Evolutionary conservation across 2,113 vertebrate species (phyloP), one percentile per base, ranked within the genome.

Genomic region (Podocnemis expansa): DNA sequence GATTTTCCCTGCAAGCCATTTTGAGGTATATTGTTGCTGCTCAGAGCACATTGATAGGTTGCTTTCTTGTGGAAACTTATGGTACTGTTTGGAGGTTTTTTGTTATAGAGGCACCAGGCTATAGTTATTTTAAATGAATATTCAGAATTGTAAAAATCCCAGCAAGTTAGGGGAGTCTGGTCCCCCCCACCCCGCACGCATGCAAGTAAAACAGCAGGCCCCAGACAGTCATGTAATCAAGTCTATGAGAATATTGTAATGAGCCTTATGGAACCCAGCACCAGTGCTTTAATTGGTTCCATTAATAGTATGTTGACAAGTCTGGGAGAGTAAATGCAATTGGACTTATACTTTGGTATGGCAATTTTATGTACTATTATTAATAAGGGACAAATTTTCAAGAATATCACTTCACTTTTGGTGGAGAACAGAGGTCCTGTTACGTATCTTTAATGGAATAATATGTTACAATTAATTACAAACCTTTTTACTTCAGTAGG

Each of bases 391-490:
- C 14, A 63, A 8, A n/a, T 63, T 93, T 91, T 58, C 63, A 70
- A 8, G 41, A 87, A 41, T 55, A 85, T 83, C 38, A 27, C 17
- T 91, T 78, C 0, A 6, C 4, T 92, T 94, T 84, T 78, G 2
- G n/a, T 4, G 58, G 17, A 8, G 17, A 21, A 17, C 8, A 70
- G 63, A 70, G 63, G 34, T 70, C 34, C n/a, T 38, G 19, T 21
- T 70, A 34, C 34, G 38, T 38, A 43, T 97, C 93, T 93, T 93
- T 80, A 19, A 83, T 93, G 60, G 73, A 76, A 96, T 90, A 87
- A 29, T 91, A 85, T 76, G 14, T 38, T 19, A 29, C 51, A 38
- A 81, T 95, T 94, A 81, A 47, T 94, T 91, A 24, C 0, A 0
- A 79, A 24, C 79, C 16, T 12, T 73, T 95, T 88, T 4, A n/a